A percentile compares a stretch with the other conserved stretches of the same genome.
Conservation (phyloP, 2,797 vertebrate species). For the Cossypha niveicapilla region DNA sequence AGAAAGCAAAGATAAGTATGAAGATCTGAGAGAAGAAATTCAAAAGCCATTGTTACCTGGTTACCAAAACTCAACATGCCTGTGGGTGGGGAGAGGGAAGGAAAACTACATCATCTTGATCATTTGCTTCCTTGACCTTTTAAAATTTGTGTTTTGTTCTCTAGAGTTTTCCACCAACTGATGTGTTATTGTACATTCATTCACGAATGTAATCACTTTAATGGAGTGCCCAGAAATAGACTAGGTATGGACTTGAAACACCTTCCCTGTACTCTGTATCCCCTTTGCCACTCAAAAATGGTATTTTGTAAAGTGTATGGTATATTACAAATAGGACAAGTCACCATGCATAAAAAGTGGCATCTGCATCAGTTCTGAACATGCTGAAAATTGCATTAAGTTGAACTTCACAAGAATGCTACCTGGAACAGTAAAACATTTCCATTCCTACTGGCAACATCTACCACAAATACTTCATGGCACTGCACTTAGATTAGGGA, state of each 20-base stretch:
- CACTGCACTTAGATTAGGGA: slow-evolving; percentile 59
- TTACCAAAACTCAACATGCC: slow-evolving; percentile 36
- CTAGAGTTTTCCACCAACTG: slow-evolving; percentile 36
- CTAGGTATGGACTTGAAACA: slow-evolving; percentile 53
- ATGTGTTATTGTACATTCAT: slow-evolving; percentile 49
- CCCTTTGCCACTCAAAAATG: slow-evolving; percentile 11
- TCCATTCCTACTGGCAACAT: slow-evolving; percentile 60
- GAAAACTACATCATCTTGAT: slow-evolving; percentile 39
- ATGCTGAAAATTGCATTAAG: slow-evolving; percentile 49
- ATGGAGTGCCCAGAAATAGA: slow-evolving; percentile 49
- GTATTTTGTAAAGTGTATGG: slow-evolving; percentile 54
- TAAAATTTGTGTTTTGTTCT: slow-evolving; percentile 45
- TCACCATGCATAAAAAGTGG: slow-evolving; percentile 33
- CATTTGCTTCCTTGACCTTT: slow-evolving; percentile 59
- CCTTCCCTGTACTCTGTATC: slow-evolving; percentile 24
- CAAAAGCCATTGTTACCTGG: background rate
- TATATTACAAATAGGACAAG: slow-evolving; percentile 39
- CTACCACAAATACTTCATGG: slow-evolving; percentile 43
- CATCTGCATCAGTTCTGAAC: slow-evolving; percentile 54
- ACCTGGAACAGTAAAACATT: slow-evolving; percentile 25
- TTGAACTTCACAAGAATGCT: slow-evolving; percentile 38
- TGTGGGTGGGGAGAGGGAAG: slow-evolving; percentile 41
- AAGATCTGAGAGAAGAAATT: slow-evolving; percentile 82
- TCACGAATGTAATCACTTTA: slow-evolving; percentile 39
- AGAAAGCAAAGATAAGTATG: slow-evolving; percentile 97